These are phyloP conservation scores for Atta cephalotes DNA, from an alignment of 1,140 invertebrate genomes.

Conservation along the genomic window DNA sequence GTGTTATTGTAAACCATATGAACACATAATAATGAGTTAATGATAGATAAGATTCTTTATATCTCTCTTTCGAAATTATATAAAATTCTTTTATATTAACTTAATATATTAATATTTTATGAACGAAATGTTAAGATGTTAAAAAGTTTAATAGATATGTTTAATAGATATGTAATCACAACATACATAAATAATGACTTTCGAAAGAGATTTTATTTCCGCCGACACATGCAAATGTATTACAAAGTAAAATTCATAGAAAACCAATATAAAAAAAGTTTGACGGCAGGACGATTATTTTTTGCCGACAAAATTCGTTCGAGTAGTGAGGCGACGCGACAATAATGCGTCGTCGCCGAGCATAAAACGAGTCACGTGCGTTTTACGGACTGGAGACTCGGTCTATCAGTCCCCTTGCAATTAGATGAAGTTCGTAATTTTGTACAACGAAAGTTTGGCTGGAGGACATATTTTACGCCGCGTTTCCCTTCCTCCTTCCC, in stretches of 20 bases:
- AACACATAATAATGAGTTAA: not conserved
- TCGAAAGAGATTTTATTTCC: not conserved
- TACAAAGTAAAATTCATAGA: constrained; percentile 1
- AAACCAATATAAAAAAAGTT: constrained; percentile 2
- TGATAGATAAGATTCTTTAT: not conserved
- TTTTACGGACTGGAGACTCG: not conserved
- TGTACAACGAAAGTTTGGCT: not conserved
- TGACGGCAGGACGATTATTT: constrained; percentile 1
- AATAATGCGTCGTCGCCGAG: not conserved
- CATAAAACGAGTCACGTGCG: constrained; percentile 11
- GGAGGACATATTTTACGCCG: constrained; percentile 6
- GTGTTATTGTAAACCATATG: not conserved
- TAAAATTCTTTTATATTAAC: not conserved
- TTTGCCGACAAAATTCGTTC: not conserved
- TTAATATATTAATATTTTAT: not conserved
- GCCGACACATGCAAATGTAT: not conserved
- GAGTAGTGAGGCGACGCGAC: not conserved
- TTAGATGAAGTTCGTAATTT: constrained; percentile 57
- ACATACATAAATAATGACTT: not conserved
- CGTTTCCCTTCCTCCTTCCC: constrained; percentile 6
- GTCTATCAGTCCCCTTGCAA: constrained; percentile 14
- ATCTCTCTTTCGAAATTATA: not conserved
- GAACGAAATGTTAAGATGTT: not conserved
- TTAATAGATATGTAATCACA: not conserved
- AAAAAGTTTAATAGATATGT: not conserved